Percentiles rank a stretch among this genome's conserved stretches.
Evolutionary conservation across 1,140 invertebrate species (phyloP).

Genomic region (Drosophila jambulina): DNA sequence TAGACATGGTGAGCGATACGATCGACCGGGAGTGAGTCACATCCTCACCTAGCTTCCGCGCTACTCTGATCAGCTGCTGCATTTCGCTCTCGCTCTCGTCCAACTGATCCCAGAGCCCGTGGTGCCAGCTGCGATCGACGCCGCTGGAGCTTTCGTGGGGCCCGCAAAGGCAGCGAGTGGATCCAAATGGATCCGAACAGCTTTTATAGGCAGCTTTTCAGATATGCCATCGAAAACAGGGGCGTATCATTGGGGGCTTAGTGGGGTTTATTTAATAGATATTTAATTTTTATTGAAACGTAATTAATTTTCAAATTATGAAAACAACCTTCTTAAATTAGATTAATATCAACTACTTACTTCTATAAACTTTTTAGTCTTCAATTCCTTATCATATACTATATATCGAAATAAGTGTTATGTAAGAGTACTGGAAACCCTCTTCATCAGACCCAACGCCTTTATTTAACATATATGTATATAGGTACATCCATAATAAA

Average conservation of each 20-base stretch:
- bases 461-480: background rate
- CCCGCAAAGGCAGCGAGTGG: constrained; percentile 8
- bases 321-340: too few relatives aligned
- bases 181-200: constrained; percentile 14
- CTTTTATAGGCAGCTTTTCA: constrained; percentile 42
- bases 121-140: constrained; percentile 16
- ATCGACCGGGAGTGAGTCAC: background rate
- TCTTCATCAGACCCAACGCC: background rate
- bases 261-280: background rate
- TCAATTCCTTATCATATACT: background rate
- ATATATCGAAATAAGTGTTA: background rate
- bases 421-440: background rate
- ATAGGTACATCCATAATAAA: background rate
- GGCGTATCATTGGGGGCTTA: background rate
- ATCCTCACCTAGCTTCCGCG: constrained; percentile 43
- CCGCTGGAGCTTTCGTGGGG: constrained; percentile 11
- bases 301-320: background rate
- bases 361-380: background rate
- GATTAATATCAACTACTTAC: too few relatives aligned
- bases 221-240: background rate
- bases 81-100: constrained; percentile 24
- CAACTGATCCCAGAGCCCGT: constrained; percentile 14
- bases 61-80: constrained; percentile 53
- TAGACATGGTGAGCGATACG: background rate
- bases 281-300: background rate